phyloP scores from a whole-genome alignment of 1,140 invertebrate species.

The Psix sp. region DNA sequence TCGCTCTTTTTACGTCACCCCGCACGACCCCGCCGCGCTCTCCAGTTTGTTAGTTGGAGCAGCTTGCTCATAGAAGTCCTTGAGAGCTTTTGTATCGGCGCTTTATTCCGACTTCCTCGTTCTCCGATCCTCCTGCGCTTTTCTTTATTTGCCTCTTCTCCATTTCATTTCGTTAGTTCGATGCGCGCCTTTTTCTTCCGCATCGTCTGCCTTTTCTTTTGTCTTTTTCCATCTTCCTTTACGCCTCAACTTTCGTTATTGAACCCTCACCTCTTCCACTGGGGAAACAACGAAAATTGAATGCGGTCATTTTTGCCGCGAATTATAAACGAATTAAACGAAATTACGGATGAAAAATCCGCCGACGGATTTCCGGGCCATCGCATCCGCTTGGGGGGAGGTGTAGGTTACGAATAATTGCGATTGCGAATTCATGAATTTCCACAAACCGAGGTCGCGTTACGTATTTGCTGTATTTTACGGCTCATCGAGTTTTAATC shows the following conservation, averaged over 20 bases:
- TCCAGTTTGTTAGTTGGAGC: constrained; percentile 70
- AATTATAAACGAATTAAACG: too few species aligned
- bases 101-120: constrained; percentile 53
- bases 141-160: constrained; percentile 56
- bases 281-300: too few species aligned
- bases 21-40: constrained; percentile 31
- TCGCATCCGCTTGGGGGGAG: too few species aligned
- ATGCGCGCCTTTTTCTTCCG: constrained; percentile 26
- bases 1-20: constrained; percentile 46
- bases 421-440: constrained; percentile 40
- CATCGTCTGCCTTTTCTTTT: constrained; percentile 38
- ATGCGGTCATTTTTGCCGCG: too few species aligned
- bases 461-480: constrained; percentile 34
- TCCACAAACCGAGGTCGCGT: constrained; percentile 13
- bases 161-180: constrained; percentile 51
- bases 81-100: constrained; percentile 63
- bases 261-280: constrained; percentile 16
- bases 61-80: constrained; percentile 65
- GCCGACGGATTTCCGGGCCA: too few species aligned
- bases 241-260: constrained; percentile 2
- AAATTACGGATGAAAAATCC: too few species aligned
- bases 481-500: constrained; percentile 56
- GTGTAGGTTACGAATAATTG: constrained; percentile 4
- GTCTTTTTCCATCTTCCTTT: constrained; percentile 25
- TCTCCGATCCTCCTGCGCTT: constrained; percentile 44